These are phyloP conservation scores for Sesia apiformis DNA, from an alignment of 2,888 invertebrate genomes.

Conservation along the genomic window DNA sequence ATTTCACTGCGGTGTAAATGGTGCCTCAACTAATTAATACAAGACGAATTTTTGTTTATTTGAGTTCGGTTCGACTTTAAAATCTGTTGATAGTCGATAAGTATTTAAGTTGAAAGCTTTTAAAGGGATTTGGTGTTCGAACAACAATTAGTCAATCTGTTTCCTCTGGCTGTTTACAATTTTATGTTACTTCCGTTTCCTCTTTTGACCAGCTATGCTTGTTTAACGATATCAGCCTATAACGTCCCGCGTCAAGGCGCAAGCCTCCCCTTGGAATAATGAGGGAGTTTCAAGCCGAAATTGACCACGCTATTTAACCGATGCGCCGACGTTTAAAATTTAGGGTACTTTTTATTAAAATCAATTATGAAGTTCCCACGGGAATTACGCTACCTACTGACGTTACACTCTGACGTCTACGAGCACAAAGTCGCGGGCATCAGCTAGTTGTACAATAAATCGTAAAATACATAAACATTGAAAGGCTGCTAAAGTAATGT, in stretches of 20 bases:
- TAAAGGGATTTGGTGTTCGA: slow-evolving; percentile 33
- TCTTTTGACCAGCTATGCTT: not conserved
- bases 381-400: too few species aligned
- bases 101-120: slow-evolving; percentile 46
- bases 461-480: too few species aligned
- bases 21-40: not conserved
- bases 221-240: too few species aligned
- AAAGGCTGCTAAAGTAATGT: too few species aligned
- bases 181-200: not conserved
- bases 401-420: not conserved
- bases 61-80: slow-evolving; percentile 22
- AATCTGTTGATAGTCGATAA: slow-evolving; percentile 40
- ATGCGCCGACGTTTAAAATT: too few species aligned
- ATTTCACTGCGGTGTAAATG: not conserved
- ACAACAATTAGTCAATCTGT: slow-evolving; percentile 39
- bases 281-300: too few species aligned
- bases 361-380: too few species aligned
- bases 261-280: too few species aligned
- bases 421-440: not conserved
- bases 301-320: too few species aligned
- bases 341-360: too few species aligned
- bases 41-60: slow-evolving; percentile 23
- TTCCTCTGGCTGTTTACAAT: slow-evolving; percentile 23
- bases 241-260: too few species aligned
- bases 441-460: not conserved